A percentile compares a stretch with the other conserved stretches of the same genome.
These are phyloP conservation scores for Indri indri DNA, from an alignment of 2,113 vertebrate genomes.

Conservation along the genomic window DNA sequence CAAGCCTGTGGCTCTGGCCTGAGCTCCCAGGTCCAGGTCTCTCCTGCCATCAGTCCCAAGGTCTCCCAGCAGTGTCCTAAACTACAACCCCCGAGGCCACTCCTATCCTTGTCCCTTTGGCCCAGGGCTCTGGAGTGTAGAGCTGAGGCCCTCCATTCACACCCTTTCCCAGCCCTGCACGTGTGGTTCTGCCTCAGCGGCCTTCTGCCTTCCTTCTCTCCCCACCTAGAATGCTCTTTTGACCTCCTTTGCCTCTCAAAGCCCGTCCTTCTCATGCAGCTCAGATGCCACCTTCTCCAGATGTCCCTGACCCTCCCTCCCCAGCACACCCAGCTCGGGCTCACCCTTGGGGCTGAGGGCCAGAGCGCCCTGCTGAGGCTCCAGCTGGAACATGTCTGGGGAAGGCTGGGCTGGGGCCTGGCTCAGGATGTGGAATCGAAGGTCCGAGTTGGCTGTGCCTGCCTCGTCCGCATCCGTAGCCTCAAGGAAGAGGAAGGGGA, in stretches of 20 bases:
- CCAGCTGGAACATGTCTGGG: slow-evolving; percentile 85
- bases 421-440: slow-evolving; percentile 86
- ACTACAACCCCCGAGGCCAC: not conserved
- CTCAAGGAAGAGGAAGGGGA: slow-evolving; percentile 87
- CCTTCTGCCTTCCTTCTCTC: not conserved
- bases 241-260: not conserved
- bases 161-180: not conserved
- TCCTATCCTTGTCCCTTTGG: not conserved
- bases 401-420: slow-evolving; percentile 85
- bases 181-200: not conserved
- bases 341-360: slow-evolving; percentile 88
- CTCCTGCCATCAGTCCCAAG: not conserved
- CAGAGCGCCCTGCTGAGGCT: slow-evolving; percentile 83
- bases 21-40: not conserved
- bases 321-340: not conserved
- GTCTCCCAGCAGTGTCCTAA: not conserved
- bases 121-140: not conserved
- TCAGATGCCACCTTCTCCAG: not conserved
- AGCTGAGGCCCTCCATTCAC: not conserved
- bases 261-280: not conserved
- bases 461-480: slow-evolving; percentile 84
- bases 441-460: slow-evolving; percentile 86
- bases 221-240: not conserved
- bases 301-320: not conserved
- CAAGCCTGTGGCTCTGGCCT: not conserved